Conservation (phyloP, 2,113 vertebrate species). For the Ariopsis seemanni region DNA sequence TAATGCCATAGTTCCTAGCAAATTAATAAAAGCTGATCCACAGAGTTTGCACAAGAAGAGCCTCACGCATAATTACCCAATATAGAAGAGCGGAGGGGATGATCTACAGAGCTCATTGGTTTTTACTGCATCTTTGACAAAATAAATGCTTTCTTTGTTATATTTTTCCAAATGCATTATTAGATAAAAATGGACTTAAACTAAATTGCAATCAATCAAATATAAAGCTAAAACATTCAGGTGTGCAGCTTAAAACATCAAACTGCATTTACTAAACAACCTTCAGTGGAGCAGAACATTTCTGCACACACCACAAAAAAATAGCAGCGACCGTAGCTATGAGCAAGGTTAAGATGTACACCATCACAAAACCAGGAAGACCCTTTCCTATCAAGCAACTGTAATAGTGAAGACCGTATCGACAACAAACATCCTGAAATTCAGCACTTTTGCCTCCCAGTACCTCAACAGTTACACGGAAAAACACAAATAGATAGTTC, state of each 20-base stretch:
- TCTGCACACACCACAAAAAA: conserved; percentile 16
- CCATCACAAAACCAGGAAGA: conserved; percentile 28
- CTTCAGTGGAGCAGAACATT: conserved; percentile 5
- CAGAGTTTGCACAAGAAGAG: background rate
- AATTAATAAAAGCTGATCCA: conserved; percentile 3
- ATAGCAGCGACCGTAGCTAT: conserved; percentile 31
- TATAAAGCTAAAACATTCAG: background rate
- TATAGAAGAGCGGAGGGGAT: background rate
- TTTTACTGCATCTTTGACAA: conserved; percentile 2
- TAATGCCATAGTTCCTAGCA: background rate
- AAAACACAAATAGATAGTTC: background rate
- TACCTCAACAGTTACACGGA: conserved; percentile 32
- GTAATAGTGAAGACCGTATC: conserved; percentile 21
- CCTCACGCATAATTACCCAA: background rate
- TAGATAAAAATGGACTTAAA: background rate
- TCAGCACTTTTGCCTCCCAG: conserved; percentile 7
- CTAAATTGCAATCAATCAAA: conserved; percentile 2
- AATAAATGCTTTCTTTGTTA: background rate
- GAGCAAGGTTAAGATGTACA: conserved; percentile 50
- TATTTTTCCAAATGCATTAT: background rate
- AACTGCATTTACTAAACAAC: conserved; percentile 34
- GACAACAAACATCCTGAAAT: conserved; percentile 17
- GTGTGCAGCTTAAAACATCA: conserved; percentile 38
- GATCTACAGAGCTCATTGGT: background rate
- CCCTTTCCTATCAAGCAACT: conserved; percentile 37